Conservation (phyloP, 2,797 vertebrate genomes). For the Galaxias olidus region DNA sequence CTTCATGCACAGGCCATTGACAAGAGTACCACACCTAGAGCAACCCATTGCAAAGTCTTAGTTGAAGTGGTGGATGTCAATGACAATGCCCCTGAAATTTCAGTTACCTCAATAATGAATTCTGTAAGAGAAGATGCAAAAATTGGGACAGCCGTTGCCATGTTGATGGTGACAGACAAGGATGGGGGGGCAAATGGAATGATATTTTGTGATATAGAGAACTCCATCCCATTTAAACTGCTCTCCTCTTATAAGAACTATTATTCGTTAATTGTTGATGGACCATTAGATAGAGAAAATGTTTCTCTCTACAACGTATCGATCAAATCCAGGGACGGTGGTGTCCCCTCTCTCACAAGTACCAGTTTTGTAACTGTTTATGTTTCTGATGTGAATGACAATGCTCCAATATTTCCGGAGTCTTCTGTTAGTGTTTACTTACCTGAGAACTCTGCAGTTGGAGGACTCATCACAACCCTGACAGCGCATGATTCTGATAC, state of each 20-base stretch:
- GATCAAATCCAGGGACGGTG: constrained; percentile 23
- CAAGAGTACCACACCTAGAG: not conserved
- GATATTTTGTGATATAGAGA: not conserved
- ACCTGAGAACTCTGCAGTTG: constrained; percentile 59
- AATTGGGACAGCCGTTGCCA: not conserved
- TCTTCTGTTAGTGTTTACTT: constrained; percentile 42
- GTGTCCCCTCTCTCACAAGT: constrained; percentile 25
- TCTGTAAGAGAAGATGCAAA: not conserved
- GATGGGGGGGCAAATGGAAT: not conserved
- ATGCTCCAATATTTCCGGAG: constrained; percentile 46
- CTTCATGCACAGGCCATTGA: not conserved
- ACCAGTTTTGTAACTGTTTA: constrained; percentile 6
- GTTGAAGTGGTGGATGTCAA: not conserved
- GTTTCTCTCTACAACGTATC: constrained; percentile 22
- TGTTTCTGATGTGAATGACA: constrained; percentile 61
- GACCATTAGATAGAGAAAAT: constrained; percentile 27
- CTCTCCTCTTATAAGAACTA: constrained; percentile 7
- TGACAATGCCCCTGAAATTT: constrained; percentile 3
- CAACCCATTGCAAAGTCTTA: constrained; percentile 1
- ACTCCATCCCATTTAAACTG: constrained; percentile 1
- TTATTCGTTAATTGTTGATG: constrained; percentile 27
- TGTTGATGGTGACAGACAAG: constrained; percentile 3
- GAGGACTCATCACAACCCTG: constrained; percentile 44
- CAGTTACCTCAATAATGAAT: not conserved
- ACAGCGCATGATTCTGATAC: constrained; percentile 52